These are phyloP conservation scores for Ceratitis capitata DNA, from an alignment of 1,140 invertebrate genomes.

Conservation along the genomic window DNA sequence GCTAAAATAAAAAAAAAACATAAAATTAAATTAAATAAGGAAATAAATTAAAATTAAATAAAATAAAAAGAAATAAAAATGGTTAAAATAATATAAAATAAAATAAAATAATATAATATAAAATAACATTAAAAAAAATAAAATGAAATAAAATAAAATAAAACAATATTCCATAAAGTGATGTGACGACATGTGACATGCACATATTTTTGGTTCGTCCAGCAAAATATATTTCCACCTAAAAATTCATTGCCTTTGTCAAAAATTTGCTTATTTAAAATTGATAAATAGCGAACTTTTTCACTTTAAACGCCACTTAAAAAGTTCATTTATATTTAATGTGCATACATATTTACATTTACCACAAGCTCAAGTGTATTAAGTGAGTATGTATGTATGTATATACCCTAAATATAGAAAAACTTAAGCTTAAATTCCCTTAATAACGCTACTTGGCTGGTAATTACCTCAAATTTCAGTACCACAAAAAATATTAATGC, in stretches of 20 bases:
- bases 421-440: conserved; percentile 6
- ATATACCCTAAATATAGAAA: too few species aligned
- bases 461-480: conserved; percentile 15
- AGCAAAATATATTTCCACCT: background rate
- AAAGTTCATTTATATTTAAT: background rate
- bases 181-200: too few species aligned
- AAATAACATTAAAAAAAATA: too few species aligned
- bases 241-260: background rate
- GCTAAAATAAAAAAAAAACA: too few species aligned
- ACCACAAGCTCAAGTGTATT: background rate
- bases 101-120: too few species aligned
- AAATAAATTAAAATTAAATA: too few species aligned
- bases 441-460: background rate
- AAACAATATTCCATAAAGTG: too few species aligned
- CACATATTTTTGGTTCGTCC: too few species aligned
- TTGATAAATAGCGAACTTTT: background rate
- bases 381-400: background rate
- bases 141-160: too few species aligned
- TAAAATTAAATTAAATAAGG: too few species aligned
- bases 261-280: background rate
- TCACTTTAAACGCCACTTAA: background rate
- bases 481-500: conserved; percentile 27
- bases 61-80: too few species aligned
- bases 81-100: too few species aligned
- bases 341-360: background rate